phyloP scores from a whole-genome alignment of 1,140 invertebrate species.

The Drosophila pruinosa region DNA sequence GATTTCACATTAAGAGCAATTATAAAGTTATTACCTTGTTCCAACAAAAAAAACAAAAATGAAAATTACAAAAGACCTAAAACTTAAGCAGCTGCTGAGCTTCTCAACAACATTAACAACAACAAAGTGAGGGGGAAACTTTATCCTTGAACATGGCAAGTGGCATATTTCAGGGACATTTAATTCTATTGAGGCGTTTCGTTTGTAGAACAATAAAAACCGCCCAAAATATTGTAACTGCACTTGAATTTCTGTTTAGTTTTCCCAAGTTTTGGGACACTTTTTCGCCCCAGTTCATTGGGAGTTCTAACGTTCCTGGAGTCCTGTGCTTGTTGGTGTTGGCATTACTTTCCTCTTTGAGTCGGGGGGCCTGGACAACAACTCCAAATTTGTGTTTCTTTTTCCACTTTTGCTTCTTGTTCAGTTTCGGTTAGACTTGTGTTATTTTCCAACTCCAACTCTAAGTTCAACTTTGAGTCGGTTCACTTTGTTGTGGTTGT shows the following conservation, averaged over 20 bases:
- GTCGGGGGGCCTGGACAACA: conserved; percentile 6
- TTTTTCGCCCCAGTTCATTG: neutral
- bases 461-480: neutral
- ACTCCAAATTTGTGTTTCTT: conserved; percentile 3
- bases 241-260: conserved; percentile 18
- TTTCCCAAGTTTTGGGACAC: conserved; percentile 10
- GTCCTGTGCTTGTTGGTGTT: neutral
- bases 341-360: neutral
- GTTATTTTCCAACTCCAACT: conserved; percentile 5
- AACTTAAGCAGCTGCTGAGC: conserved; percentile 10
- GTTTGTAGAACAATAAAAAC: conserved; percentile 5
- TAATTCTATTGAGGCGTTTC: neutral
- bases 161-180: neutral
- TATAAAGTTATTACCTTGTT: conserved; percentile 44
- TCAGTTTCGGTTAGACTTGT: neutral
- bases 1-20: conserved; percentile 36
- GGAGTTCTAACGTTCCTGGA: no score
- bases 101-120: conserved; percentile 12
- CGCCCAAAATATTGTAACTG: conserved; percentile 5
- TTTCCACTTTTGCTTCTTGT: neutral
- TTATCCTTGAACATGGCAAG: conserved; percentile 1
- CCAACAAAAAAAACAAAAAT: neutral
- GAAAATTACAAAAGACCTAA: neutral
- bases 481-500: conserved; percentile 24
- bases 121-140: neutral